These are phyloP conservation scores for Oceanodroma leucorhoa DNA, from an alignment of 2,797 vertebrate genomes.

Conservation along the genomic window DNA sequence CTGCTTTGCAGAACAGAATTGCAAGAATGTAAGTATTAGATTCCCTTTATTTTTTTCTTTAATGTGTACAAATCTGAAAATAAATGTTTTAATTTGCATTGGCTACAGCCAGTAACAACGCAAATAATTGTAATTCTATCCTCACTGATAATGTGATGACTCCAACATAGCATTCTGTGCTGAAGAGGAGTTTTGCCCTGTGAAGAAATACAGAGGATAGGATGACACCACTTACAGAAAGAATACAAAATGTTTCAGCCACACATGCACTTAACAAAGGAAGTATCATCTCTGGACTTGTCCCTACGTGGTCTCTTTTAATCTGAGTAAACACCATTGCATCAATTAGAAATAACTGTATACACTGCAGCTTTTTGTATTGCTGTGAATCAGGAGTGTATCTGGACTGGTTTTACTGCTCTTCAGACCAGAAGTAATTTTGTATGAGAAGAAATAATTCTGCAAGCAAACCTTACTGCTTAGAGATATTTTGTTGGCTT, in stretches of 20 bases:
- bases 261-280: background rate
- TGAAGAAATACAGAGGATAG: background rate
- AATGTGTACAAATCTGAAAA: background rate
- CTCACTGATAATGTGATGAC: background rate
- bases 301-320: background rate
- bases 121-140: background rate
- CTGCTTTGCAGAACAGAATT: background rate
- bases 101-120: background rate
- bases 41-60: background rate
- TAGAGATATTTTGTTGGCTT: background rate
- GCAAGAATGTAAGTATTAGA: background rate
- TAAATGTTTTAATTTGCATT: background rate
- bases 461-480: background rate
- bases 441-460: conserved; percentile 10
- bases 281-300: background rate
- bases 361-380: background rate
- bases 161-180: background rate
- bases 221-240: background rate
- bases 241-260: background rate
- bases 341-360: background rate
- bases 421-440: background rate
- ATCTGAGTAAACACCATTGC: background rate
- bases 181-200: background rate
- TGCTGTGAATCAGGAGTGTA: background rate
- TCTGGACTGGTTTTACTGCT: background rate